Evolutionary conservation across 1,140 invertebrate species (phyloP), one percentile per base, ranked within the genome.

Genomic region (Chionoecetes opilio): DNA sequence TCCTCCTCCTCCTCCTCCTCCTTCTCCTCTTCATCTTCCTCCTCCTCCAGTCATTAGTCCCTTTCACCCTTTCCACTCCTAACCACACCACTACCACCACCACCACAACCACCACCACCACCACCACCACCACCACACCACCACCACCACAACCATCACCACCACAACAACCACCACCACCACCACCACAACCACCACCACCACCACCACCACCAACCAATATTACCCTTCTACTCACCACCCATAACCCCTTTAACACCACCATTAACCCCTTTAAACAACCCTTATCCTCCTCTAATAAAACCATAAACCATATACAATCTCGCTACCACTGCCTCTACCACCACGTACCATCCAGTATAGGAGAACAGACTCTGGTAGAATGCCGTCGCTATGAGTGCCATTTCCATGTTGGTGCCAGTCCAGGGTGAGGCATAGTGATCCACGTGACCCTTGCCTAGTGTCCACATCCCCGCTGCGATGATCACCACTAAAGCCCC

Each of bases 401-500:
- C 91, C 9, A 35, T 26, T 21, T 41, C 37, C 85, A 35, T 82
- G 9, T 29, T 63, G 2, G 89, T 95, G 91, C 86, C 86, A 17
- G 21, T 53, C 37, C 93, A 53, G 5, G 95, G 92, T 5, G 41
- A 38, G 0, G 14, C 35, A n/a, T 93, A 95, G 53, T 93, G 35
- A 21, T 93, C 92, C 17, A 90, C n/a, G 93, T 92, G n/a, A 21
- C 94, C 34, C 89, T 93, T 32, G 29, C 21, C 41, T 0, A 93
- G 38, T 34, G 63, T 32, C 46, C 63, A 97, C 17, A 98, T 97
- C 26, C 99, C 99, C 32, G 98, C 98, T 6, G 97, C 95, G 84
- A 99, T 98, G 82, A 99, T 98, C 38, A 99, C 97, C 0, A 98
- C 97, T 1, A 99, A 97, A 0, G 99, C 99, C 1, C 98, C 97